These are phyloP conservation scores for Cryptocephalus primarius DNA, from an alignment of 2,888 invertebrate genomes.

Conservation along the genomic window DNA sequence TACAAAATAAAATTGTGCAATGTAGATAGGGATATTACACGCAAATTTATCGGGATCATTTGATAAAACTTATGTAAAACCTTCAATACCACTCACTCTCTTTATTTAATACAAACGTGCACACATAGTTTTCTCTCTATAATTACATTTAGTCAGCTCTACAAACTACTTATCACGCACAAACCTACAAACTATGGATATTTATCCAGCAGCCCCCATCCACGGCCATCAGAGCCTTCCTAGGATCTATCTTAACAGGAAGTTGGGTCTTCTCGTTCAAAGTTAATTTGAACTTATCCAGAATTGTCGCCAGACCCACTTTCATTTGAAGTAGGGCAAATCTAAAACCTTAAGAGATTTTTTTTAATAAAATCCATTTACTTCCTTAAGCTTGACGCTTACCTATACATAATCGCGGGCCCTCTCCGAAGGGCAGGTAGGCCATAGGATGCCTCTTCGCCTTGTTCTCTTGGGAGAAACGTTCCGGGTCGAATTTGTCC, in stretches of 20 bases:
- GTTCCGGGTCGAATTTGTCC: conserved; percentile 47
- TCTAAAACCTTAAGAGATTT: not conserved
- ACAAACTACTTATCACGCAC: too few relatives aligned
- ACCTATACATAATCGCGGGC: conserved; percentile 46
- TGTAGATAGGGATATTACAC: too few relatives aligned
- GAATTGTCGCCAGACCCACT: conserved; percentile 1
- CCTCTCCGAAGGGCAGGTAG: conserved; percentile 41
- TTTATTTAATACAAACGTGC: too few relatives aligned
- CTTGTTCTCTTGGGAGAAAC: conserved; percentile 44
- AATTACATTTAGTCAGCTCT: too few relatives aligned
- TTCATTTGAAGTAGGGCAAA: not conserved
- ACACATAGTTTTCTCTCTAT: too few relatives aligned
- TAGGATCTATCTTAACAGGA: conserved; percentile 5
- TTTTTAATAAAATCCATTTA: too few relatives aligned
- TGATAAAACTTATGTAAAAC: too few relatives aligned
- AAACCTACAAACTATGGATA: too few relatives aligned
- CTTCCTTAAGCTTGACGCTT: not conserved
- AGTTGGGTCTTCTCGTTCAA: conserved; percentile 9
- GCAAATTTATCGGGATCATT: too few relatives aligned
- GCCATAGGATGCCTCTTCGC: conserved; percentile 13
- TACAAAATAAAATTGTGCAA: too few relatives aligned
- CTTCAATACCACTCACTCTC: too few relatives aligned
- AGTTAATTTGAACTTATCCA: conserved; percentile 4
- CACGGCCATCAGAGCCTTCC: conserved; percentile 3
- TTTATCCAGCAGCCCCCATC: conserved; percentile 9